Evolutionary conservation across 1,140 invertebrate species (phyloP).

Genomic region (Atta cephalotes): DNA sequence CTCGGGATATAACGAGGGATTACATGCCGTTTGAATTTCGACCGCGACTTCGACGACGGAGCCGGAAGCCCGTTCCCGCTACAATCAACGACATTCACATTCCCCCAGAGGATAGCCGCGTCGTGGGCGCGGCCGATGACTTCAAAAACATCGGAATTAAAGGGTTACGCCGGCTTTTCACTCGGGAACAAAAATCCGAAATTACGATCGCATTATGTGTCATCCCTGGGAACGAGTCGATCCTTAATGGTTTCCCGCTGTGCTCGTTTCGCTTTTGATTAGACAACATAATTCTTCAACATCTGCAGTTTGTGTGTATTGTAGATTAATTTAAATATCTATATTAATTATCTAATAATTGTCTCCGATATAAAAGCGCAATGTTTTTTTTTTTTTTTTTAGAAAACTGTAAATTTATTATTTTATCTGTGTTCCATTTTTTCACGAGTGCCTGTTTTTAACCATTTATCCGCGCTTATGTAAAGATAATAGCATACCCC

Average conservation of each 20-base stretch:
- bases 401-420: neutral
- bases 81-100: conserved; percentile 46
- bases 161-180: conserved; percentile 39
- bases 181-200: conserved; percentile 5
- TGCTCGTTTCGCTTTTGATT: too few relatives aligned
- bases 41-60: neutral
- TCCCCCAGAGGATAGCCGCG: neutral
- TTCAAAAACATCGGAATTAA: conserved; percentile 55
- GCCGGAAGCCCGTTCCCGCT: conserved; percentile 55
- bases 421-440: neutral
- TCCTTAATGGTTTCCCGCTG: neutral
- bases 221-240: neutral
- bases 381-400: neutral
- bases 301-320: neutral
- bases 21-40: conserved; percentile 9
- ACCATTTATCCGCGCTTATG: conserved; percentile 17
- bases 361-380: too few relatives aligned
- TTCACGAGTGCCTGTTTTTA: neutral
- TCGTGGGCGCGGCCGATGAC: conserved; percentile 65
- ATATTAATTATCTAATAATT: conserved; percentile 6
- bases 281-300: neutral
- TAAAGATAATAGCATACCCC: conserved; percentile 67
- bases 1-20: conserved; percentile 16
- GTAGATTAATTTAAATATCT: neutral
- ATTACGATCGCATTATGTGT: conserved; percentile 45